phyloP scores from a whole-genome alignment of 2,113 vertebrate species.

The Sphyrna mokarran region DNA sequence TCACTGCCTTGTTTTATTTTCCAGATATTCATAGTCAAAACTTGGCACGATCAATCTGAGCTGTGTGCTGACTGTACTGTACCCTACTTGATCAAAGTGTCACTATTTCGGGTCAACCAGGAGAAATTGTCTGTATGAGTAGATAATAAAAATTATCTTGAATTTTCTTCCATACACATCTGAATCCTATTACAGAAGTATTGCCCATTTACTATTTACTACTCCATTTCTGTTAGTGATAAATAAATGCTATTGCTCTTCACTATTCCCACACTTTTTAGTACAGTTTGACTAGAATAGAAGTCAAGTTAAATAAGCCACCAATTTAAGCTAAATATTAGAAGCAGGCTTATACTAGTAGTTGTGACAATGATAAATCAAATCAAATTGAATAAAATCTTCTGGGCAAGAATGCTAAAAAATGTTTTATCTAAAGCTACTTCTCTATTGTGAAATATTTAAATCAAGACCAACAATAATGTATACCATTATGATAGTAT shows the following conservation, averaged over 20 bases:
- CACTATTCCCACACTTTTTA: not conserved
- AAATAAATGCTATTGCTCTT: not conserved
- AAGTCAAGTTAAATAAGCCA: not conserved
- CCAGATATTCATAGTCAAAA: constrained; percentile 27
- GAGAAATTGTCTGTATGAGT: not conserved
- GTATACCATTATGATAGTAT: not conserved
- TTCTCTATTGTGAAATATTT: not conserved
- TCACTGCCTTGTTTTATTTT: constrained; percentile 27
- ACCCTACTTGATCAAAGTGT: not conserved
- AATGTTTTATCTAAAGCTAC: not conserved
- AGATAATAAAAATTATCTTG: not conserved
- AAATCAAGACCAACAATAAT: not conserved
- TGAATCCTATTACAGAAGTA: not conserved
- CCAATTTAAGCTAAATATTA: not conserved
- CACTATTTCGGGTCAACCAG: not conserved
- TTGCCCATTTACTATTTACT: not conserved
- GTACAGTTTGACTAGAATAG: not conserved
- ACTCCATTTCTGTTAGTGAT: not conserved
- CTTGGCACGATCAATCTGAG: not conserved
- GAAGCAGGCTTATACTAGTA: not conserved
- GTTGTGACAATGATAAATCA: no score
- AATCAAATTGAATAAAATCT: no score
- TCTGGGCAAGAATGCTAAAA: not conserved
- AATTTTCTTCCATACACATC: not conserved
- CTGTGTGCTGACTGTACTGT: not conserved